Evolutionary conservation across 1,140 invertebrate species (phyloP).

Genomic region (Sycobia sp.): DNA sequence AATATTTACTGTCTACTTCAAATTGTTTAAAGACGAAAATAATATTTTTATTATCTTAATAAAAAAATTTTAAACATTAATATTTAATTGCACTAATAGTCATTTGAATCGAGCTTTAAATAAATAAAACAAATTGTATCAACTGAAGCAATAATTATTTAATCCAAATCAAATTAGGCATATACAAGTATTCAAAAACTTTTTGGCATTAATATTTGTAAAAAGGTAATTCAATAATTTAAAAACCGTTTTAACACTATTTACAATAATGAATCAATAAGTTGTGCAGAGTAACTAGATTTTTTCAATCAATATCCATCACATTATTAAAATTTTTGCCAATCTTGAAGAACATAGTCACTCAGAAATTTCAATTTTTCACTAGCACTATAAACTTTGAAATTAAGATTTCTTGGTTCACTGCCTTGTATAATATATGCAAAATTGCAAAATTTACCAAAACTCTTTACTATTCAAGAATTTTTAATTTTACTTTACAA

Average conservation of each 20-base stretch:
- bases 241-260: background rate
- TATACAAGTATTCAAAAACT: conserved; percentile 31
- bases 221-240: conserved; percentile 3
- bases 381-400: background rate
- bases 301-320: background rate
- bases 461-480: no score
- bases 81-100: conserved; percentile 7
- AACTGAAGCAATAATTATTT: conserved; percentile 47
- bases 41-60: no score
- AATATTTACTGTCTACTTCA: no score
- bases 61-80: no score
- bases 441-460: background rate
- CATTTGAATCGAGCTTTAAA: conserved; percentile 39
- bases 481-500: no score
- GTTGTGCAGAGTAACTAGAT: background rate
- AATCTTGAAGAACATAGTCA: background rate
- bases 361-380: background rate
- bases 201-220: conserved; percentile 5
- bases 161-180: conserved; percentile 40
- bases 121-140: conserved; percentile 52
- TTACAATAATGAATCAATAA: conserved; percentile 9
- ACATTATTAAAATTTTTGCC: background rate
- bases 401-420: background rate
- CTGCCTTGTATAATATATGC: background rate
- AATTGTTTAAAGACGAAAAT: no score